These are phyloP conservation scores for Sphecodes monilicornis DNA, from an alignment of 2,888 invertebrate species.

Conservation along the genomic window DNA sequence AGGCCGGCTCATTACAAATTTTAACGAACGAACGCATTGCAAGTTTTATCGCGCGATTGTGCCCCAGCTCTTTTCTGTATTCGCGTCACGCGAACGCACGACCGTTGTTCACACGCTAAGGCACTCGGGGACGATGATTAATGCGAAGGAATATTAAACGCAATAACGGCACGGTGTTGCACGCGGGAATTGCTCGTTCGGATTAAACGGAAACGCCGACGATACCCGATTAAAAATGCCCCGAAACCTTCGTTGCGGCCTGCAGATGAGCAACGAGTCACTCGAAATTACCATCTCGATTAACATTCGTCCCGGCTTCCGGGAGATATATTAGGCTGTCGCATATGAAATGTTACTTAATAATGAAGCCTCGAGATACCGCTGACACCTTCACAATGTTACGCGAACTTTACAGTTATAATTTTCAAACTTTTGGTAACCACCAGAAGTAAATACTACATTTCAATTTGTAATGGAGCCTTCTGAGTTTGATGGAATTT, in stretches of 20 bases:
- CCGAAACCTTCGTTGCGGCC: neutral
- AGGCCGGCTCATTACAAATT: constrained; percentile 20
- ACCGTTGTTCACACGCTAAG: constrained; percentile 34
- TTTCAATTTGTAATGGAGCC: no score
- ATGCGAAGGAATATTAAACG: constrained; percentile 46
- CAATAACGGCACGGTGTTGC: constrained; percentile 42
- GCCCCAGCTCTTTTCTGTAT: neutral
- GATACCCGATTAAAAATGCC: constrained; percentile 28
- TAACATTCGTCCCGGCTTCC: neutral
- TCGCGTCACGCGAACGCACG: constrained; percentile 43
- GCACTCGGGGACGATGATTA: constrained; percentile 40
- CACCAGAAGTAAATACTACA: no score
- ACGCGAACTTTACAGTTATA: no score
- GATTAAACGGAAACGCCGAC: constrained; percentile 14
- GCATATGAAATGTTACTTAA: neutral
- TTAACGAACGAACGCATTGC: constrained; percentile 3
- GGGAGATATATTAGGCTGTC: neutral
- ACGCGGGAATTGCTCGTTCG: constrained; percentile 17
- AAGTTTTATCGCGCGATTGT: neutral
- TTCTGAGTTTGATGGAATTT: no score
- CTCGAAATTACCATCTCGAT: constrained; percentile 15
- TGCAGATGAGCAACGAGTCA: neutral
- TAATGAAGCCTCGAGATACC: neutral
- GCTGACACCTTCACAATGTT: neutral
- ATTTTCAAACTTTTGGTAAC: no score